Evolutionary conservation across 2,888 invertebrate species (phyloP), one percentile per base, ranked within the genome.

Genomic region (Eupithecia exiguata): DNA sequence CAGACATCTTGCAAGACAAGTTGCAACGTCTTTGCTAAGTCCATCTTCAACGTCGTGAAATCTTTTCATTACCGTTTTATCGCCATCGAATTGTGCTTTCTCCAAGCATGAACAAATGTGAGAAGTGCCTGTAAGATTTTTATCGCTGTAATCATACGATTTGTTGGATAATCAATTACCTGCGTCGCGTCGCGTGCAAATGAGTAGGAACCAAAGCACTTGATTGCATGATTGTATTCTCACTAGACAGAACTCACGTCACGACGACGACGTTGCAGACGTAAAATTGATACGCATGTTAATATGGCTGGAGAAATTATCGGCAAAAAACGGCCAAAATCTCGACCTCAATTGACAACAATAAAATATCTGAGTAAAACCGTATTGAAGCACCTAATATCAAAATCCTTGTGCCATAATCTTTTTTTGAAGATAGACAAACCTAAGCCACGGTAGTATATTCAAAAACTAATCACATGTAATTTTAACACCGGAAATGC

Each of bases 111-210:
- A 61, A 49, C 65, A 66, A 43, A 35, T 67, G 69, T 63, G 36
- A 69, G 40, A 71, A 69, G 65, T 63, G 69, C 10, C 65, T 67
- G 68, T 61, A 49, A 62, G 36, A 69, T 69, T 71, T 40, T 74
- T 62, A 69, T 71, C 66, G 72, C 30, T 49, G 21, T 58, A 71
- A 65, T 66, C 71, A 69, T 69, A 71, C 71, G 21, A 65, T 61
- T 71, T 30, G 38, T 53, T 70, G 63, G 68, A 72, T 68, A 72
- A 70, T 70, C 70, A 71, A 75, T 73, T 72, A 68, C 62, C 35
- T 6, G 38, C 61, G 38, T 75, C 61, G 72, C 73, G 72, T 72
- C 61, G 72, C 73, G 72, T 72, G 73, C 73, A 43, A 68, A 62
- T 72, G 53, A 63, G 21, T 21, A 40, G 68, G 43, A 69, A 68